Base-by-base conservation (phyloP, 2,797 vertebrate genomes). In the Amblyraja radiata region DNA sequence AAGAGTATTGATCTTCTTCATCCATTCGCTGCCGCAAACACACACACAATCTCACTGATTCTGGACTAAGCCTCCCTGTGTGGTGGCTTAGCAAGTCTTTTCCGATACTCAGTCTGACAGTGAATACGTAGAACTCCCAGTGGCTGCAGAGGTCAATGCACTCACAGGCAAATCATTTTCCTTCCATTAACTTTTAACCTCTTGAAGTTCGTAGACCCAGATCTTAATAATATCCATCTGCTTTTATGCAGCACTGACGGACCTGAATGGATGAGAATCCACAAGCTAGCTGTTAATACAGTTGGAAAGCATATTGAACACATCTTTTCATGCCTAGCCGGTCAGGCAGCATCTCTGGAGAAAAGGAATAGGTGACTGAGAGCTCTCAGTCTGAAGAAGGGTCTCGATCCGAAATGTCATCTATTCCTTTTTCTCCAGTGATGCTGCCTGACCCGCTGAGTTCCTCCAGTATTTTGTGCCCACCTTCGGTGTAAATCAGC, bases 151-250 rank as follows among this genome's bases (percentile, higher is more conserved):
- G 84, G 61, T 88, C 84, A 88, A 88, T 6, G n/a, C 63, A 32
- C 61, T 65, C 61, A 68, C 63, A 18, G 84, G 16, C 84, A 88
- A 88, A 68, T 68, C 14, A 65, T 68, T 68, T 88, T 88, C 84
- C 61, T 65, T 68, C 84, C 84, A 88, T 68, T 88, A 68, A 68
- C 84, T 65, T 88, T 36, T 68, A 88, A 65, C 14, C 84, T 88
- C 63, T 68, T 88, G 88, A 36, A 68, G 61, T 68, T 68, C n/a
- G 65, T 21, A 36, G 84, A n/a, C 28, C n/a, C 21, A 16, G 32
- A 36, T 88, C 61, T 88, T 88, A 65, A 88, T 88, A 88, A 68
- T 88, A 88, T 88, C 63, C 84, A 88, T 68, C 63, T 65, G n/a
- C 61, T 79, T 86, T 61, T 32, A 86, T 86, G 54, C 58, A 54